A percentile compares a stretch with the other conserved stretches of the same genome.
These are phyloP conservation scores for Ploceus nigricollis DNA, from an alignment of 2,113 vertebrate species.

Conservation along the genomic window DNA sequence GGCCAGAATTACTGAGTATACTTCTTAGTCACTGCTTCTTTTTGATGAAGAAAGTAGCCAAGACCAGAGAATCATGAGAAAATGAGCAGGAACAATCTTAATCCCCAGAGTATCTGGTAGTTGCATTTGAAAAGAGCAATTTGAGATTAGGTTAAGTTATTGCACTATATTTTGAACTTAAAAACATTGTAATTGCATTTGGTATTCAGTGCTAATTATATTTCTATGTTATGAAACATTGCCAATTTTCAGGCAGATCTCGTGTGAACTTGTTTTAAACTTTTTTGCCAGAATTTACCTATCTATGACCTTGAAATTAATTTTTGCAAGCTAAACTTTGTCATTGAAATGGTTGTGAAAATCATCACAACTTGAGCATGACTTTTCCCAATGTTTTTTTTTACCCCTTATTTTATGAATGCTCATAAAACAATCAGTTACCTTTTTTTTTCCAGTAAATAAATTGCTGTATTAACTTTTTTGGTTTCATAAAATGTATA, in stretches of 20 bases:
- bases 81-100: background rate
- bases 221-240: background rate
- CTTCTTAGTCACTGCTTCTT: background rate
- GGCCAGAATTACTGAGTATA: background rate
- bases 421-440: background rate
- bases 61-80: background rate
- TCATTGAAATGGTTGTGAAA: background rate
- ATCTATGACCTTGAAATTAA: background rate
- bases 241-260: background rate
- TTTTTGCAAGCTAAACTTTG: background rate
- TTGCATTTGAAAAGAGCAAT: background rate
- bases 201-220: background rate
- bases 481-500: background rate
- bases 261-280: background rate
- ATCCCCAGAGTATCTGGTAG: background rate
- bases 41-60: background rate
- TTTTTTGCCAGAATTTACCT: background rate
- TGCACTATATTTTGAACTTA: background rate
- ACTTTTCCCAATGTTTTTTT: background rate
- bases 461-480: background rate
- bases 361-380: background rate
- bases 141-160: background rate
- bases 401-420: background rate
- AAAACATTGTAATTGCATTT: background rate
- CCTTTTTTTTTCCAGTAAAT: background rate